phyloP scores from a whole-genome alignment of 1,140 invertebrate genomes.

The Pseudomyrmex sp. region DNA sequence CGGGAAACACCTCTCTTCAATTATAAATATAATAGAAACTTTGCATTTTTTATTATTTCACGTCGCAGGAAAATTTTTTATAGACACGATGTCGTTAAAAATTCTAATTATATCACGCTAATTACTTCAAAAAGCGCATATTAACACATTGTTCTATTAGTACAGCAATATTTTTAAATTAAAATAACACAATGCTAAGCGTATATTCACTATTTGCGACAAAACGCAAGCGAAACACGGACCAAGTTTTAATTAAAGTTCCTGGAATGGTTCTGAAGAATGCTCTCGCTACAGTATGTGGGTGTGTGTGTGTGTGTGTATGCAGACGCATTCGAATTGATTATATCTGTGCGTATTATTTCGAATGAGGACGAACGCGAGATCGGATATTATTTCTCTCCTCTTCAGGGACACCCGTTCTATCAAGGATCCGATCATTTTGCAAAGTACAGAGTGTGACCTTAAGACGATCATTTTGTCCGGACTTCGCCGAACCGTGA shows the following conservation, averaged over 20 bases:
- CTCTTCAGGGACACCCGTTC: not conserved
- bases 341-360: not conserved
- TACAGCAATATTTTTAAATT: not conserved
- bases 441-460: not conserved
- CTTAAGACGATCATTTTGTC: conserved; percentile 12
- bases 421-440: too few species aligned
- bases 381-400: not conserved
- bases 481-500: not conserved
- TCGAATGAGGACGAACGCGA: not conserved
- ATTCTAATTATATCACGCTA: too few species aligned
- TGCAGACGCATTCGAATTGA: not conserved
- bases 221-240: not conserved
- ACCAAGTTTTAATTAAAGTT: conserved; percentile 38
- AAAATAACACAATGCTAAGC: not conserved
- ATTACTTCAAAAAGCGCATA: too few species aligned
- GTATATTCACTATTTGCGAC: not conserved
- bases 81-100: too few species aligned
- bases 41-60: too few species aligned
- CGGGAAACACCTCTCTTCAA: too few species aligned
- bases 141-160: not conserved
- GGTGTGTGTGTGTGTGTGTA: not conserved
- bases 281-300: not conserved
- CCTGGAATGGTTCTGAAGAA: not conserved
- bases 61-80: too few species aligned
- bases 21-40: too few species aligned